These are phyloP conservation scores for Stictonetta naevosa DNA, from an alignment of 2,113 vertebrate species.

Conservation along the genomic window DNA sequence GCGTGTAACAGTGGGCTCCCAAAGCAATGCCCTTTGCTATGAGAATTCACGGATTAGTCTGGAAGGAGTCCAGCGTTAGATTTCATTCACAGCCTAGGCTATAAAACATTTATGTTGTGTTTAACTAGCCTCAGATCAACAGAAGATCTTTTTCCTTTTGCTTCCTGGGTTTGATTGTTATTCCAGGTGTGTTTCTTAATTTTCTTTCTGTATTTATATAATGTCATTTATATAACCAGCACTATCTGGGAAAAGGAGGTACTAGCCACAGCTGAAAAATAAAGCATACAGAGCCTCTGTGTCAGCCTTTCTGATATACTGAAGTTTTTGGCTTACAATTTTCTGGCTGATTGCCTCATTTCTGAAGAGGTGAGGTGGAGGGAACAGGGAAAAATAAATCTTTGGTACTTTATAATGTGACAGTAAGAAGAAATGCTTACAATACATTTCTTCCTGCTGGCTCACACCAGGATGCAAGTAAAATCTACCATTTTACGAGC, in stretches of 20 bases:
- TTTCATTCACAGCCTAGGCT: neutral
- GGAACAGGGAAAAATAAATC: neutral
- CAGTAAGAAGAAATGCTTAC: neutral
- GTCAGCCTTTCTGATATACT: neutral
- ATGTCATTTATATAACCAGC: neutral
- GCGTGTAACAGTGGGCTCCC: neutral
- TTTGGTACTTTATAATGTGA: neutral
- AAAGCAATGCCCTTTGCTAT: neutral
- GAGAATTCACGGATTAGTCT: neutral
- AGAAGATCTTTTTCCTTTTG: neutral
- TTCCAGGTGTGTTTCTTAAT: constrained; percentile 38
- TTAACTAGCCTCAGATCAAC: neutral
- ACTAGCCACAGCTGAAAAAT: neutral
- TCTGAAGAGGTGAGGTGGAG: neutral
- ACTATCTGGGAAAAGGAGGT: neutral
- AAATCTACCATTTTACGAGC: neutral
- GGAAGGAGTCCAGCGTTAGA: neutral
- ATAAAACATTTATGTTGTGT: neutral
- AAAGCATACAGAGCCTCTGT: neutral
- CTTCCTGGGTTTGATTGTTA: constrained; percentile 16
- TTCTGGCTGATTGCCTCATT: neutral
- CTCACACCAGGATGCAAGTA: neutral
- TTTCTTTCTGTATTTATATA: constrained; percentile 5
- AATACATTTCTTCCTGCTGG: neutral
- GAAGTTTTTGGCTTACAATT: neutral